These are phyloP conservation scores for Catostylus mosaicus DNA, from an alignment of 30 jellyfish, hydroid and myxozoan genomes.

Conservation along the genomic window DNA sequence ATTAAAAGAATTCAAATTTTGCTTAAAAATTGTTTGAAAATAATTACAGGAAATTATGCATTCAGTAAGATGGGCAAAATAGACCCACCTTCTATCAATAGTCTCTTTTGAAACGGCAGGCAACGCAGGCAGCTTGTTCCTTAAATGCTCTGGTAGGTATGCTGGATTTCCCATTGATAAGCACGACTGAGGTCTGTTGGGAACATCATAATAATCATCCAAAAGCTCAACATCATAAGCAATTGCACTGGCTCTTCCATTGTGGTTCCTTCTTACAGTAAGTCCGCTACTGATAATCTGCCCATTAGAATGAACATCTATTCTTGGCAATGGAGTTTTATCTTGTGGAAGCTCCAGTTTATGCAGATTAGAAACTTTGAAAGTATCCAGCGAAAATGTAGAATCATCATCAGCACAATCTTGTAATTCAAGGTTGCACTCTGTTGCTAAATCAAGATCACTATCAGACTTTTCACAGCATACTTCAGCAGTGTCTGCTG, in stretches of 20 bases:
- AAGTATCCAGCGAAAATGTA: neutral
- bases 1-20: too few species aligned
- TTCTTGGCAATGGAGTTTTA: neutral
- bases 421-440: neutral
- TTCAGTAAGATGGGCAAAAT: neutral
- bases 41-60: too few species aligned
- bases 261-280: too few species aligned
- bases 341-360: neutral
- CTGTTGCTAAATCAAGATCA: neutral
- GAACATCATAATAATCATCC: too few species aligned
- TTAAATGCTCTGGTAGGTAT: neutral
- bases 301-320: too few species aligned
- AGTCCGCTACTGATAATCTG: too few species aligned
- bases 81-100: neutral
- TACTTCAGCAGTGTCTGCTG: neutral
- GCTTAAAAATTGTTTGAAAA: too few species aligned
- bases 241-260: too few species aligned
- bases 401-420: neutral
- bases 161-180: too few species aligned
- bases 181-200: too few species aligned
- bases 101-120: too few species aligned
- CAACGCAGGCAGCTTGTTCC: too few species aligned
- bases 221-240: constrained; percentile 7
- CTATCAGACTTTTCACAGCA: neutral
- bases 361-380: neutral